A percentile compares a stretch with the other conserved stretches of the same genome.
Conservation (phyloP, 2,888 invertebrate genomes). For the Cataglyphis livida region DNA sequence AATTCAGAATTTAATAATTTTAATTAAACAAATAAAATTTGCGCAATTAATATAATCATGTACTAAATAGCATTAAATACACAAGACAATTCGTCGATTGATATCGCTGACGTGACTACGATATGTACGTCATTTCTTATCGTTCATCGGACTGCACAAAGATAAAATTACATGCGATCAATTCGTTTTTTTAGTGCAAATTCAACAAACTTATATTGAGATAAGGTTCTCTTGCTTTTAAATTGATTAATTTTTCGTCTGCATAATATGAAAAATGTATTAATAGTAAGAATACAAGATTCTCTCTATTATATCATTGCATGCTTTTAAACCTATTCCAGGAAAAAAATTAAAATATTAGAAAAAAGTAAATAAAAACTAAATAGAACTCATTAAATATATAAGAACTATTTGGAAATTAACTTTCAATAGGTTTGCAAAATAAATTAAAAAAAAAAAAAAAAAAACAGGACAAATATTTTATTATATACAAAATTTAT, state of each 20-base stretch:
- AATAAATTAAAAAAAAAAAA: too few relatives aligned
- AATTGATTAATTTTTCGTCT: slow-evolving; percentile 3
- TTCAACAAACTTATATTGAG: not conserved
- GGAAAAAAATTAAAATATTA: slow-evolving; percentile 2
- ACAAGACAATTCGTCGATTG: slow-evolving; percentile 7
- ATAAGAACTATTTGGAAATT: too few relatives aligned
- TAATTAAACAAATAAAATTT: not conserved
- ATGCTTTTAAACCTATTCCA: not conserved
- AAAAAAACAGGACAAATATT: too few relatives aligned
- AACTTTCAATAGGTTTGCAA: too few relatives aligned
- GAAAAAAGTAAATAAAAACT: slow-evolving; percentile 3
- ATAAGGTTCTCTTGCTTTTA: not conserved
- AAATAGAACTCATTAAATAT: not conserved
- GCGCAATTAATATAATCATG: not conserved
- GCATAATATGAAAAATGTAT: not conserved
- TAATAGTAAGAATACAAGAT: not conserved
- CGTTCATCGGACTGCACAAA: slow-evolving; percentile 40
- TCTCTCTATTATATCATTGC: not conserved
- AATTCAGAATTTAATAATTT: not conserved
- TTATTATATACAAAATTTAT: too few relatives aligned
- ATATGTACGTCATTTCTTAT: slow-evolving; percentile 25
- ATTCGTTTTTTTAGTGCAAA: not conserved
- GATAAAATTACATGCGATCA: slow-evolving; percentile 43
- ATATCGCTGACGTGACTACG: not conserved
- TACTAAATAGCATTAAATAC: not conserved